phyloP scores from a whole-genome alignment of 2,888 invertebrate species.

The Hypomecis punctinalis region DNA sequence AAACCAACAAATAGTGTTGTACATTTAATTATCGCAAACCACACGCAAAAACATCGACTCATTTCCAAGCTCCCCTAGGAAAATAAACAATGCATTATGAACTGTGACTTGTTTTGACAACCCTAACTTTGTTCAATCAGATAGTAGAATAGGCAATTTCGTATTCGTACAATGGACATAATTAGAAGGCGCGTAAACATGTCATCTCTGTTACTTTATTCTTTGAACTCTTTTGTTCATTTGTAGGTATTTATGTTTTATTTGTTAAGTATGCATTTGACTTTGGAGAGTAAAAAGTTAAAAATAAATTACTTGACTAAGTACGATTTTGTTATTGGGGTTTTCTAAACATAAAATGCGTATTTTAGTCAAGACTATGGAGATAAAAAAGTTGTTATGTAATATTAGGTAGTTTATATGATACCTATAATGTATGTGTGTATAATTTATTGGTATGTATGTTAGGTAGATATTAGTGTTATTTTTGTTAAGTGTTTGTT shows the following conservation, averaged over 20 bases:
- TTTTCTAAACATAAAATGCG: no score
- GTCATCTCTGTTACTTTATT: conserved; percentile 23
- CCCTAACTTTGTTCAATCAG: conserved; percentile 46
- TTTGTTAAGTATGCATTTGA: neutral
- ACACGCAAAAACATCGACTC: conserved; percentile 12
- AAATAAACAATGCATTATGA: conserved; percentile 28
- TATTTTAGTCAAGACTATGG: no score
- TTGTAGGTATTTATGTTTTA: conserved; percentile 4
- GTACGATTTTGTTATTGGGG: neutral
- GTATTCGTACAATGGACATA: conserved; percentile 42
- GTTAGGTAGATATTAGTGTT: no score
- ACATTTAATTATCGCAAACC: conserved; percentile 2
- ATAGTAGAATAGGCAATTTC: conserved; percentile 50
- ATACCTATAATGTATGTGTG: no score
- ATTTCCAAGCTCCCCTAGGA: conserved; percentile 17
- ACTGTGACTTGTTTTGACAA: conserved; percentile 33
- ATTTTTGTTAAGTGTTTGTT: no score
- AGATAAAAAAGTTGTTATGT: no score
- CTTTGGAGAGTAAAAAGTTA: conserved; percentile 5
- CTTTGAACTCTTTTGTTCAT: conserved; percentile 14
- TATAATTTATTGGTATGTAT: no score
- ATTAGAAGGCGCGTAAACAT: conserved; percentile 22
- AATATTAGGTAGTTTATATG: no score
- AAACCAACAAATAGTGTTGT: neutral
- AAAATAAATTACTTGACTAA: neutral